A percentile compares a stretch with the other conserved stretches of the same genome.
Conservation (phyloP, 1,140 invertebrate species). For the Drosophila funebris region DNA sequence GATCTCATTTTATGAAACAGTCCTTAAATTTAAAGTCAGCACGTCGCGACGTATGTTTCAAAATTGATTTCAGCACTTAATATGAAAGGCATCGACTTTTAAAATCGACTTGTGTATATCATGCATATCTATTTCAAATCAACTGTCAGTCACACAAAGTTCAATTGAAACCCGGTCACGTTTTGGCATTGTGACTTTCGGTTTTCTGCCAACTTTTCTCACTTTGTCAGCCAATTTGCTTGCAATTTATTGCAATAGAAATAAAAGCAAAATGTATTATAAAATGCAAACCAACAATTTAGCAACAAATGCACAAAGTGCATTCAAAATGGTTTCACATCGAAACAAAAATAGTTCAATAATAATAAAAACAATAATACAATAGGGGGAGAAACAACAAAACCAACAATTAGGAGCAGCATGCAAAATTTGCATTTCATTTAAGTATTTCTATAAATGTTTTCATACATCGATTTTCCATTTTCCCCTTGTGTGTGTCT, state of each 20-base stretch:
- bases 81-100: neutral
- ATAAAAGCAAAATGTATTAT: conserved; percentile 18
- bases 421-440: conserved; percentile 14
- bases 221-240: conserved; percentile 20
- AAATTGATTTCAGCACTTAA: neutral
- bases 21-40: too few relatives aligned
- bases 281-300: conserved; percentile 26
- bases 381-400: neutral
- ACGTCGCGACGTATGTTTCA: too few relatives aligned
- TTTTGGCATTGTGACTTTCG: conserved; percentile 67
- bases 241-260: conserved; percentile 15
- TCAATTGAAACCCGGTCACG: conserved; percentile 44
- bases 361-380: neutral
- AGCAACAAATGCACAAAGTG: conserved; percentile 20
- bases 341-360: neutral
- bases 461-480: neutral
- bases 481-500: neutral
- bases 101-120: neutral
- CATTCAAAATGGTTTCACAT: conserved; percentile 10
- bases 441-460: conserved; percentile 13
- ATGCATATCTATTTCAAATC: neutral
- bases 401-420: conserved; percentile 15
- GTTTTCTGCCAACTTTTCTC: conserved; percentile 20
- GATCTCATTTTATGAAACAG: too few relatives aligned
- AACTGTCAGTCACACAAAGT: neutral